Evolutionary conservation across 2,797 vertebrate species (phyloP).

Genomic region (Capromys pilorides): DNA sequence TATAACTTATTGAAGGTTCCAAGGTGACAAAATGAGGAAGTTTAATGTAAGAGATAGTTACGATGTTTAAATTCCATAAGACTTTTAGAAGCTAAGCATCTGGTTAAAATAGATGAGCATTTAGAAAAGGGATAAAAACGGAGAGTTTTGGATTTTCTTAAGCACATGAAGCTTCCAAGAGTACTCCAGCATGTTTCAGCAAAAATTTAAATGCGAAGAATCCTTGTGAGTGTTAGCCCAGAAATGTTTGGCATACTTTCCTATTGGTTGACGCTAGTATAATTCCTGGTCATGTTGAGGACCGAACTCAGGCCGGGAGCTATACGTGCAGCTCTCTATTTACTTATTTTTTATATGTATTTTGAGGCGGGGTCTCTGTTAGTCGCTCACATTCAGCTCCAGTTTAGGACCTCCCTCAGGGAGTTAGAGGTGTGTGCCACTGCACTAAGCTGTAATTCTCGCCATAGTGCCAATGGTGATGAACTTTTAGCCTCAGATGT

Average conservation of each 20-base stretch:
- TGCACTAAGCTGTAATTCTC: not conserved
- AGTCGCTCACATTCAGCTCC: not conserved
- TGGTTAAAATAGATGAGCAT: constrained; percentile 52
- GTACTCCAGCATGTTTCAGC: not conserved
- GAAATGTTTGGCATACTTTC: constrained; percentile 27
- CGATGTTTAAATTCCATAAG: constrained; percentile 54
- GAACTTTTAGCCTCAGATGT: not conserved
- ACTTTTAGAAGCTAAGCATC: constrained; percentile 58
- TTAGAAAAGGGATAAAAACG: constrained; percentile 50
- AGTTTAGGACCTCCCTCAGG: not conserved
- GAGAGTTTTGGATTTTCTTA: constrained; percentile 53
- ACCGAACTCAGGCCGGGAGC: not conserved
- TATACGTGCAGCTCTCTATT: not conserved
- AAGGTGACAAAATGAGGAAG: constrained; percentile 50
- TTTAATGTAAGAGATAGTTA: constrained; percentile 32
- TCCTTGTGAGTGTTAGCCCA: not conserved
- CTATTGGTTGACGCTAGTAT: not conserved
- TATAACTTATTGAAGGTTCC: constrained; percentile 38
- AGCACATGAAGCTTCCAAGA: constrained; percentile 39
- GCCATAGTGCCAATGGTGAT: not conserved
- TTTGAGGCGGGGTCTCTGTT: not conserved
- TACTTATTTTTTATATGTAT: not conserved
- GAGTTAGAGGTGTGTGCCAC: not conserved
- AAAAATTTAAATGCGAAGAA: constrained; percentile 42
- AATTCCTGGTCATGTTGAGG: not conserved